Evolutionary conservation across 1,140 invertebrate genomes (phyloP), one percentile per base, ranked within the genome.

Genomic region (Formica selysi): DNA sequence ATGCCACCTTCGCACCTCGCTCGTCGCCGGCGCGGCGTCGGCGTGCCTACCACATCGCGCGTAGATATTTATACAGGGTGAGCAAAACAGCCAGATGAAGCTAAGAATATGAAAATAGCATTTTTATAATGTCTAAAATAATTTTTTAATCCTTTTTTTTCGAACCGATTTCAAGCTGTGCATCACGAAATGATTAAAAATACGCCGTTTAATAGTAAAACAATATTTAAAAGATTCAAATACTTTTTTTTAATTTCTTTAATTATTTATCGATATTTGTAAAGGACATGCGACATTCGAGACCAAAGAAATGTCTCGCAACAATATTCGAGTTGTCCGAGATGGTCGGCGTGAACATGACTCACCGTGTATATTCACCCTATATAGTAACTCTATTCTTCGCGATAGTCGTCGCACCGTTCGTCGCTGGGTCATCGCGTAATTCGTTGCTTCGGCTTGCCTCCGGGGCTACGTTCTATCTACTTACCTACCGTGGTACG

Each of bases 1-100:
- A 92, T 91, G 90, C 92, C 92, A 92, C 92, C 92, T 92, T 92
- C 92, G 92, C 91, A 90, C 85, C 89, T 88, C 80, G 80, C 84
- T 65, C 79, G 84, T 84, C 87, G 85, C 87, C 84, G 85, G 51
- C 62, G 68, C 32, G 32, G 32, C 26, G 26, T 76, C 48, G 61
- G 44, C 81, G 38, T 73, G 79, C 79, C 79, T 81, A 81, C 79
- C 79, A 81, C 78, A 81, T 81, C 38, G 79, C 78, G 76, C 81
- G 73, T 68, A 80, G 51, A 13, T 80, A 80, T 71, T 48, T 83
- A 73, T 83, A 83, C 79, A 61, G 79, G 68, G 36, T 74, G 79
- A 73, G 29, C 29, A 38, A 74, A 61, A 73, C 44, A 19, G 7
- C 38, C 4, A 74, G 13, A 62, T 13, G 19, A 44, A 57, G 10